Evolutionary conservation across 2,888 invertebrate genomes (phyloP).

Genomic region (Cepaea hortensis): DNA sequence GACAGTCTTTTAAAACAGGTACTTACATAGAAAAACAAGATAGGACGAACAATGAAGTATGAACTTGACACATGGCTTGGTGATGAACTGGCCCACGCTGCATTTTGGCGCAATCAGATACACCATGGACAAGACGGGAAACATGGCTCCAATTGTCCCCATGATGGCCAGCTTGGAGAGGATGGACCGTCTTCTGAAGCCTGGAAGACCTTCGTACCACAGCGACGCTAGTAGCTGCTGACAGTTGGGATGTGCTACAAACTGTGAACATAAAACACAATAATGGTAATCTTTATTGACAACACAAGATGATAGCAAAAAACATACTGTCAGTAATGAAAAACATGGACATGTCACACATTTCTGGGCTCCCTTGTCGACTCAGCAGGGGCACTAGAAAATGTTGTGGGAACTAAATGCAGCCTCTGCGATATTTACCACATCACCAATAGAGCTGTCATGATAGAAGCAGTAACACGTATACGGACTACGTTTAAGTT

Average conservation of each 20-base stretch:
- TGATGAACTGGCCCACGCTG: constrained; percentile 90
- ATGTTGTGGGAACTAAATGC: too few species aligned
- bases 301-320: too few species aligned
- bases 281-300: not conserved
- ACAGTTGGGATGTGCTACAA: constrained; percentile 96
- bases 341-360: too few species aligned
- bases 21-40: constrained; percentile 96
- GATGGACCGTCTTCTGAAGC: constrained; percentile 94
- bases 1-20: constrained; percentile 1
- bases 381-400: too few species aligned
- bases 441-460: too few species aligned
- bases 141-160: constrained; percentile 92
- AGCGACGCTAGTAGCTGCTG: constrained; percentile 95
- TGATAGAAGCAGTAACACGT: too few species aligned
- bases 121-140: constrained; percentile 93
- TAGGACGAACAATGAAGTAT: constrained; percentile 98
- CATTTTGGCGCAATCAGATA: constrained; percentile 96
- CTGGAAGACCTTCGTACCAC: constrained; percentile 97
- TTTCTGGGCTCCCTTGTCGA: too few species aligned
- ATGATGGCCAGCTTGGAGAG: constrained; percentile 93
- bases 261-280: constrained; percentile 80
- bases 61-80: constrained; percentile 99
- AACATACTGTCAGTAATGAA: too few species aligned
- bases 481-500: too few species aligned
- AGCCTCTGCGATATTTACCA: too few species aligned